Evolutionary conservation across 2,888 invertebrate species (phyloP).

Genomic region (Keiferia lycopersicella): DNA sequence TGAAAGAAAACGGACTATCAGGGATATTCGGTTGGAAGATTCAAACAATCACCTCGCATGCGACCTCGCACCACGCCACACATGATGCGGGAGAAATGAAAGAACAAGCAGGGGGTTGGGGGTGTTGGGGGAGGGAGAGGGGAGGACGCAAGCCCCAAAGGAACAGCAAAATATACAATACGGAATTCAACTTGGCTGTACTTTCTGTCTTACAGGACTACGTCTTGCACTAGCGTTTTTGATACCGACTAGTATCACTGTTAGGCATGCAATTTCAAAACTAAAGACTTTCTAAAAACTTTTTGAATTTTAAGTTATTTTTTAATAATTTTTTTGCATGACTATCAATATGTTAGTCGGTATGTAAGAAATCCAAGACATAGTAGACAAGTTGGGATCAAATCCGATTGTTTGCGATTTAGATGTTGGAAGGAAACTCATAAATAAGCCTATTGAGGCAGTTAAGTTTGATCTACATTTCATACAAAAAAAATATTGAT

Average conservation of each 20-base stretch:
- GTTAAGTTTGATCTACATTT: too few relatives aligned
- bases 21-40: background rate
- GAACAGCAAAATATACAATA: slow-evolving; percentile 58
- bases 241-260: background rate
- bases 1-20: background rate
- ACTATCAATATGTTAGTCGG: background rate
- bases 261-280: background rate
- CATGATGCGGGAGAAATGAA: slow-evolving; percentile 59
- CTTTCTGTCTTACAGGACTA: slow-evolving; percentile 47
- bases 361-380: slow-evolving; percentile 39
- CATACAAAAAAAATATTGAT: background rate
- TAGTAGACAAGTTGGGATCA: slow-evolving; percentile 32
- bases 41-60: slow-evolving; percentile 40
- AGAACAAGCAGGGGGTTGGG: slow-evolving; percentile 39
- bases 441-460: too few relatives aligned
- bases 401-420: slow-evolving; percentile 51
- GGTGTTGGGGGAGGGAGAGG: slow-evolving; percentile 39
- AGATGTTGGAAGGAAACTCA: slow-evolving; percentile 43
- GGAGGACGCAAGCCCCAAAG: slow-evolving; percentile 66
- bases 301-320: background rate
- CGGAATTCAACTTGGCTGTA: slow-evolving; percentile 73
- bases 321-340: background rate
- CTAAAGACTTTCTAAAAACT: background rate
- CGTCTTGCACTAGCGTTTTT: slow-evolving; percentile 37
- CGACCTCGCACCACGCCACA: slow-evolving; percentile 51